Conservation (phyloP, 2,113 vertebrate species). For the Cynoglossus semilaevis region DNA sequence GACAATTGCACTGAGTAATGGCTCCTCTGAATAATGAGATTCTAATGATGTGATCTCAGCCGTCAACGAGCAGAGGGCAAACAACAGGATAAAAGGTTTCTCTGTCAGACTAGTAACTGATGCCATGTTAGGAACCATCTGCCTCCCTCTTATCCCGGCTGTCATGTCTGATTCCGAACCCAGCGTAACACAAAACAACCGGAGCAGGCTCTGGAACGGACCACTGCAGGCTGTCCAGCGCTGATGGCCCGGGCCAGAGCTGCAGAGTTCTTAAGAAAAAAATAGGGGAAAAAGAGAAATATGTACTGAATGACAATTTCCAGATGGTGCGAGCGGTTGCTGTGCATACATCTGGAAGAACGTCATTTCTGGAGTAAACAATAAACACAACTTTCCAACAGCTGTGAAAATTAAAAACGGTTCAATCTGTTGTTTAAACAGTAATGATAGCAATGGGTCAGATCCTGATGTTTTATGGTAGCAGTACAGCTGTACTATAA, state of each 20-base stretch:
- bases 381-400: background rate
- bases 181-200: constrained; percentile 84
- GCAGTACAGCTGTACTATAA: too few species aligned
- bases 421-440: background rate
- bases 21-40: constrained; percentile 85
- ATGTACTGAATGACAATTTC: constrained; percentile 10
- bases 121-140: constrained; percentile 91
- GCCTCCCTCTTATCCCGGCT: constrained; percentile 88
- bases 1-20: constrained; percentile 80
- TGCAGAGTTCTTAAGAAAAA: constrained; percentile 42
- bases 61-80: constrained; percentile 47
- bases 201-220: constrained; percentile 82
- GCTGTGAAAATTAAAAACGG: background rate
- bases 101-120: constrained; percentile 88
- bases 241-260: constrained; percentile 65
- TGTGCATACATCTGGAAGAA: background rate
- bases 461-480: too few species aligned
- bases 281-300: background rate
- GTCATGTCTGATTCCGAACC: constrained; percentile 90
- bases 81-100: constrained; percentile 85
- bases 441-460: background rate
- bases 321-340: background rate
- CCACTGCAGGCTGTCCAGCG: constrained; percentile 79
- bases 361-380: background rate
- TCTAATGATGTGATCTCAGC: constrained; percentile 77